Evolutionary conservation across 2,888 invertebrate species (phyloP).

Genomic region (Luperina nickerlii): DNA sequence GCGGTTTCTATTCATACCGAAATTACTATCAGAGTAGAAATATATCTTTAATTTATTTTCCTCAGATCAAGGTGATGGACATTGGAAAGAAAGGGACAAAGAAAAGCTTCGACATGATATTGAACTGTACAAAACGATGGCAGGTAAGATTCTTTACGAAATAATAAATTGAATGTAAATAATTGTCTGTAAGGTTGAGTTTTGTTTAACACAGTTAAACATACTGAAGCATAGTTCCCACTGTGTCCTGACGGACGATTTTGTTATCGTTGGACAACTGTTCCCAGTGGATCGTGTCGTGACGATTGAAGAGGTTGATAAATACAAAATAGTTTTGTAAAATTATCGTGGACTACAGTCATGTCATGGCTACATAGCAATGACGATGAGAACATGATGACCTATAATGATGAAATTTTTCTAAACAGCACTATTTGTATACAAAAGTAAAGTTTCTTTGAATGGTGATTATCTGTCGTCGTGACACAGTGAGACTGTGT

Average conservation of each 20-base stretch:
- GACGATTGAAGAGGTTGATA: neutral
- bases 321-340: neutral
- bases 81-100: slow-evolving; percentile 82
- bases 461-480: slow-evolving; percentile 4
- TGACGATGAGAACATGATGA: neutral
- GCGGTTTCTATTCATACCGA: slow-evolving; percentile 66
- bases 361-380: neutral
- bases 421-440: no score
- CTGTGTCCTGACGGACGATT: neutral
- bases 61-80: slow-evolving; percentile 84
- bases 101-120: slow-evolving; percentile 81
- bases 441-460: neutral
- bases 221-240: neutral
- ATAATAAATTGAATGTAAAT: neutral
- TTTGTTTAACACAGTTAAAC: neutral
- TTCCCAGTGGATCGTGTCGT: neutral
- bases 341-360: neutral
- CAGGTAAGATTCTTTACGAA: slow-evolving; percentile 73
- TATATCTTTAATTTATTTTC: slow-evolving; percentile 74
- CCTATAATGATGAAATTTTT: no score
- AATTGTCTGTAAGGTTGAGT: neutral
- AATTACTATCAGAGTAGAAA: slow-evolving; percentile 66
- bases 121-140: slow-evolving; percentile 78
- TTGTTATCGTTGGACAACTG: neutral
- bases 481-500: neutral